Conservation (phyloP, 2,888 invertebrate species). For the Melikaiella ostensackeni region DNA sequence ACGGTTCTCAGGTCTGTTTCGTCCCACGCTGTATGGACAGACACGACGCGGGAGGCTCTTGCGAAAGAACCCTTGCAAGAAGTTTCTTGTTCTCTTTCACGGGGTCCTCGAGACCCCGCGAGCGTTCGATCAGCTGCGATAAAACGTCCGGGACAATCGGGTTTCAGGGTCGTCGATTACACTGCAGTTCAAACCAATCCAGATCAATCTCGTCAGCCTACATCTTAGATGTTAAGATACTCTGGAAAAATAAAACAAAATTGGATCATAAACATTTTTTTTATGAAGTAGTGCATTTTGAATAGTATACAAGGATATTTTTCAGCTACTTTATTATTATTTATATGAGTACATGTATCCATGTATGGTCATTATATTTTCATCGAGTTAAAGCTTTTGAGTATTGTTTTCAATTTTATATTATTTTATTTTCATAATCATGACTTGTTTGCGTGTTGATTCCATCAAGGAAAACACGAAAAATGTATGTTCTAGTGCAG, state of each 20-base stretch:
- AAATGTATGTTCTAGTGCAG: no score
- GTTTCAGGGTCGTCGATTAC: conserved; percentile 14
- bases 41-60: conserved; percentile 22
- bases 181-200: not conserved
- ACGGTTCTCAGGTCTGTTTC: conserved; percentile 29
- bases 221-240: not conserved
- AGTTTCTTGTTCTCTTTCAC: conserved; percentile 27
- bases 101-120: not conserved
- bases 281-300: not conserved
- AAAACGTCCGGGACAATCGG: not conserved
- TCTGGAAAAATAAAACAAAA: not conserved
- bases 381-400: no score
- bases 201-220: not conserved
- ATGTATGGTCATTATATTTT: not conserved
- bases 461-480: no score
- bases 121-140: conserved; percentile 21
- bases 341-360: not conserved
- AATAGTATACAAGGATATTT: not conserved
- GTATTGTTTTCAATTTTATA: no score
- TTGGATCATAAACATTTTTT: not conserved
- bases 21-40: conserved; percentile 25
- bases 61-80: conserved; percentile 22
- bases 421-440: no score
- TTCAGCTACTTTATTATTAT: not conserved
- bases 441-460: no score